phyloP scores from a whole-genome alignment of 2,888 invertebrate genomes.

The Campoplex nolae region DNA sequence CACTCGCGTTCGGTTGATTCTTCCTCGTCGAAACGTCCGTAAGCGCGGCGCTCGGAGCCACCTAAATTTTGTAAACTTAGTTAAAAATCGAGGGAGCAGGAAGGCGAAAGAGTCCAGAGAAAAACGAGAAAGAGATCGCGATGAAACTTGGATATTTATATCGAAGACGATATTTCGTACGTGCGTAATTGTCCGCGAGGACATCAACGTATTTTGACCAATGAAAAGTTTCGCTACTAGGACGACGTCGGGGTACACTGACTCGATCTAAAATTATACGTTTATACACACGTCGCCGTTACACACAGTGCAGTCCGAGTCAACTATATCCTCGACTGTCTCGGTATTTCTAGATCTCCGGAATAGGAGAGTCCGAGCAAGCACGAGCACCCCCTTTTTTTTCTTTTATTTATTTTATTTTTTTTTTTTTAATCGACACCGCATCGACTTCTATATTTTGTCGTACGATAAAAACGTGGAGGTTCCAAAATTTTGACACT shows the following conservation, averaged over 20 bases:
- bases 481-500: not conserved
- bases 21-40: too few species aligned
- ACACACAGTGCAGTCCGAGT: constrained; percentile 58
- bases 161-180: constrained; percentile 35
- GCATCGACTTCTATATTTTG: not conserved
- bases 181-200: constrained; percentile 25
- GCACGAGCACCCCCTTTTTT: not conserved
- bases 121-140: not conserved
- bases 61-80: too few species aligned
- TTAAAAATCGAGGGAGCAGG: too few species aligned
- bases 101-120: not conserved
- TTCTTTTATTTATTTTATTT: too few species aligned
- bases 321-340: constrained; percentile 51
- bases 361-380: constrained; percentile 34
- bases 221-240: constrained; percentile 52
- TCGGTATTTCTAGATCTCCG: constrained; percentile 67
- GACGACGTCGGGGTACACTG: constrained; percentile 62
- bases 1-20: not conserved
- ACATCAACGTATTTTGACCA: constrained; percentile 47
- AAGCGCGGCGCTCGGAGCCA: not conserved
- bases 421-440: constrained; percentile 26
- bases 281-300: constrained; percentile 53
- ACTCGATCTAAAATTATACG: constrained; percentile 71
- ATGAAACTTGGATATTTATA: constrained; percentile 51
- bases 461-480: not conserved